phyloP scores from a whole-genome alignment of 1,140 invertebrate species.

The Drosophila insularis region DNA sequence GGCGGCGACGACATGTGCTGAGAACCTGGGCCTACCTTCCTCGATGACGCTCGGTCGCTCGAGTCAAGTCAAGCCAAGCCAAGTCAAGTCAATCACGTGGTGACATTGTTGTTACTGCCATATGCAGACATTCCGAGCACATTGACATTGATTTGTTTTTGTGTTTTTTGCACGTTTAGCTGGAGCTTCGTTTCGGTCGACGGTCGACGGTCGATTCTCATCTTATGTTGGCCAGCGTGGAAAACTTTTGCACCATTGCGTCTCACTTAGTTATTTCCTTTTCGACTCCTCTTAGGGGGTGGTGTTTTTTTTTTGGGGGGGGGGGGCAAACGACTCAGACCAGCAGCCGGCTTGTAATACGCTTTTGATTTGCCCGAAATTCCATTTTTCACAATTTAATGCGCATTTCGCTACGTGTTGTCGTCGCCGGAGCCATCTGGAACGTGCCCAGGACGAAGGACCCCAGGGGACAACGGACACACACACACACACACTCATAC shows the following conservation, averaged over 20 bases:
- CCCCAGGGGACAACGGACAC: conserved; percentile 22
- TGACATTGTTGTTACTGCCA: conserved; percentile 42
- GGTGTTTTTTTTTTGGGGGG: not conserved
- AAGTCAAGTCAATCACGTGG: conserved; percentile 59
- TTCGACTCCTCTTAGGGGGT: not conserved
- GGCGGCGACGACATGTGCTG: conserved; percentile 30
- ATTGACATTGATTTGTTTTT: conserved; percentile 76
- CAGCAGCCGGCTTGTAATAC: conserved; percentile 59
- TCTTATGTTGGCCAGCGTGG: not conserved
- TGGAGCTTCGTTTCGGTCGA: not conserved
- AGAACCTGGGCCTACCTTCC: conserved; percentile 7
- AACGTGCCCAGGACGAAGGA: conserved; percentile 52
- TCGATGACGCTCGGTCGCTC: not conserved
- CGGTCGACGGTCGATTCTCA: not conserved
- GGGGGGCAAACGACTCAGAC: not conserved
- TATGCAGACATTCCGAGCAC: conserved; percentile 36
- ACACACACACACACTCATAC: conserved; percentile 22
- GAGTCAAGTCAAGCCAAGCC: conserved; percentile 19
- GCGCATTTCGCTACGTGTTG: conserved; percentile 78
- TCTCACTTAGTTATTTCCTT: conserved; percentile 62
- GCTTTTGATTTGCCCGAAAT: conserved; percentile 78
- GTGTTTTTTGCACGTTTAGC: conserved; percentile 1
- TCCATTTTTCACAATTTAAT: conserved; percentile 81
- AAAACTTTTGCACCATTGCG: conserved; percentile 40
- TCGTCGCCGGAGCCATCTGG: conserved; percentile 66